Evolutionary conservation across 2,888 invertebrate species (phyloP).

Genomic region (Euzophera pinguis): DNA sequence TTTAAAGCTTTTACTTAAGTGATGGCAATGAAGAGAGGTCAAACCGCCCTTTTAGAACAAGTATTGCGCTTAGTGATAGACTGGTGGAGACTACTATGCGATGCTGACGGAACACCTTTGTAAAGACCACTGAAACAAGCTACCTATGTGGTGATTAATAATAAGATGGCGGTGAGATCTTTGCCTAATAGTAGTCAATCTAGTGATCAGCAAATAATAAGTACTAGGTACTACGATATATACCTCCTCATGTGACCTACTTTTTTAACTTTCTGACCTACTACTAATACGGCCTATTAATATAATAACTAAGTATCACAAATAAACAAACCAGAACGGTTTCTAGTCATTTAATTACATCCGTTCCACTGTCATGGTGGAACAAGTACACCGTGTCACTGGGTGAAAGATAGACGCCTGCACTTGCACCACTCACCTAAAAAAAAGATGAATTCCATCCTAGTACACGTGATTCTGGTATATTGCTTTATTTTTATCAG

Average conservation of each 20-base stretch:
- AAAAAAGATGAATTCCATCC: conserved; percentile 26
- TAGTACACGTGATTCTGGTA: conserved; percentile 22
- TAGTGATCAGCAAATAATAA: no score
- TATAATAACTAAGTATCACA: conserved; percentile 38
- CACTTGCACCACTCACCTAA: conserved; percentile 17
- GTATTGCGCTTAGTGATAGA: no score
- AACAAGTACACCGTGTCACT: conserved; percentile 36
- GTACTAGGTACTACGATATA: no score
- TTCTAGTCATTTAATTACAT: conserved; percentile 61
- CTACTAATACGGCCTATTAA: conserved; percentile 9
- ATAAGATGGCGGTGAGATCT: no score
- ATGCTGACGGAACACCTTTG: no score
- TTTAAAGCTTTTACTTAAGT: no score
- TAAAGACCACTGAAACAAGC: no score
- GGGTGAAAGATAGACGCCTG: conserved; percentile 32
- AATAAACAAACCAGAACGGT: conserved; percentile 55
- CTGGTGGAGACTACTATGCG: no score
- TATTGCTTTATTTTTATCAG: conserved; percentile 26
- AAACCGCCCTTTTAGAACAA: no score
- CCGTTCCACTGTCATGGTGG: conserved; percentile 49
- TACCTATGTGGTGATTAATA: no score
- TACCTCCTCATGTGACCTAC: neutral
- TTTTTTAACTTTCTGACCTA: neutral
- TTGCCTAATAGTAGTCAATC: no score
- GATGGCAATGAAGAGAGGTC: no score